Base-by-base conservation (phyloP, 1,140 invertebrate genomes). In the Thereuonema tuberculata region DNA sequence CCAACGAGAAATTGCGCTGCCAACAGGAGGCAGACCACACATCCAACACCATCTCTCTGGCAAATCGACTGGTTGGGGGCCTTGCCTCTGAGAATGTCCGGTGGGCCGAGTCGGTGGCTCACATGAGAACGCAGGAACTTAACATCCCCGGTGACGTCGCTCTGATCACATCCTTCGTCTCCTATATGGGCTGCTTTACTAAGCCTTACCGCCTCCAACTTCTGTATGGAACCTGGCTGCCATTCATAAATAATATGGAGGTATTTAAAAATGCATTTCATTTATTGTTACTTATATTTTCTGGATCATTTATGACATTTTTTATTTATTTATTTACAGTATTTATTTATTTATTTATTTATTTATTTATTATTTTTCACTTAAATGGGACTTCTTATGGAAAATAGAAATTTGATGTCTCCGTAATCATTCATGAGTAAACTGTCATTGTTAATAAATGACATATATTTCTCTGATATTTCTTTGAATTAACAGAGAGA, bases 121-220 rank as follows among this genome's bases (percentile, higher is more conserved):
- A 86, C 71, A 89, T 89, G 67, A 84, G 85, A 76, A 81, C 84
- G 68, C 87, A 91, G 75, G 89, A 86, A 59, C 86, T 84, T 63
- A 96, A 90, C 1, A 72, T 97, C 46, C 91, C 93, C 0, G 93
- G 93, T 27, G 93, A 98, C 73, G 85, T 95, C 21, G 75, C 97
- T 15, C 75, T 97, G n/a, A 85, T 92, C 0, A 93, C 93, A 43
- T 92, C 93, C 20, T 97, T 97, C 70, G 89, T 97, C 64, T 96
- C 93, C 1, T 98, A 98, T 70, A 87, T 94, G 1, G 93, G 94
- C 20, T 94, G 91, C 69, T 98, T 98, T 66, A 95, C 91, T 0
- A 96, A 95, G 72, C 82, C 85, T 65, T 97, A 93, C 69, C 79
- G 94, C 63, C 72, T 85, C 53, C 90, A 96, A 74, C 77, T 98